Evolutionary conservation across 2,888 invertebrate genomes (phyloP).

Genomic region (Hedya salicella): DNA sequence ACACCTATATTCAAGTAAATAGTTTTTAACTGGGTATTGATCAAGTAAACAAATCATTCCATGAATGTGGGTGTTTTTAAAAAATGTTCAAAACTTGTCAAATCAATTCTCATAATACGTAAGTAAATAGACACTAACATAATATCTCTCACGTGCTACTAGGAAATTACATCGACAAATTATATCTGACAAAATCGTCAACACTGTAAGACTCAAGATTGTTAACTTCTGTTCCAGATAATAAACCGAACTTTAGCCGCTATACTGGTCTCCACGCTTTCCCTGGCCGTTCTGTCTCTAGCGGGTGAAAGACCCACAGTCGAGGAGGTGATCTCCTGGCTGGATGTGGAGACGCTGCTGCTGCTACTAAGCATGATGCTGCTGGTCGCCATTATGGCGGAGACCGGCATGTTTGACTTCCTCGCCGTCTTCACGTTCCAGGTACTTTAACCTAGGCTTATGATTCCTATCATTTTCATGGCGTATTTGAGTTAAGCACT

Average conservation of each 20-base stretch:
- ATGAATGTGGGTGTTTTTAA: too few relatives aligned
- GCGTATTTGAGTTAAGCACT: too few relatives aligned
- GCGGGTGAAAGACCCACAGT: constrained; percentile 91
- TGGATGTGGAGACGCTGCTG: constrained; percentile 92
- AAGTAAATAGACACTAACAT: too few relatives aligned
- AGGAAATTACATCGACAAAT: too few relatives aligned
- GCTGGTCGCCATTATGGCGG: constrained; percentile 92
- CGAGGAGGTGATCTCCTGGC: constrained; percentile 91
- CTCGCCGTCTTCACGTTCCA: constrained; percentile 91
- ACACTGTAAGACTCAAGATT: not conserved
- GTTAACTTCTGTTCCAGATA: constrained; percentile 78
- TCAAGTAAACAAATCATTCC: too few relatives aligned
- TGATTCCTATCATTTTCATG: too few relatives aligned
- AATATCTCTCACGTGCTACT: too few relatives aligned
- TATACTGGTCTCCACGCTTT: constrained; percentile 90
- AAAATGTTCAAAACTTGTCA: too few relatives aligned
- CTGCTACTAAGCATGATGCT: constrained; percentile 96
- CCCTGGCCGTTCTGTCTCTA: constrained; percentile 89
- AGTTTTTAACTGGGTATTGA: too few relatives aligned
- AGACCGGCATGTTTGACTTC: constrained; percentile 95
- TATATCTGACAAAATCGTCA: not conserved
- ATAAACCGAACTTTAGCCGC: constrained; percentile 94
- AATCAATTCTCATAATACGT: too few relatives aligned
- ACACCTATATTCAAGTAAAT: too few relatives aligned
- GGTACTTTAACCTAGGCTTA: constrained; percentile 69